Evolutionary conservation across 2,113 vertebrate species (phyloP).

Genomic region (Cairina moschata): DNA sequence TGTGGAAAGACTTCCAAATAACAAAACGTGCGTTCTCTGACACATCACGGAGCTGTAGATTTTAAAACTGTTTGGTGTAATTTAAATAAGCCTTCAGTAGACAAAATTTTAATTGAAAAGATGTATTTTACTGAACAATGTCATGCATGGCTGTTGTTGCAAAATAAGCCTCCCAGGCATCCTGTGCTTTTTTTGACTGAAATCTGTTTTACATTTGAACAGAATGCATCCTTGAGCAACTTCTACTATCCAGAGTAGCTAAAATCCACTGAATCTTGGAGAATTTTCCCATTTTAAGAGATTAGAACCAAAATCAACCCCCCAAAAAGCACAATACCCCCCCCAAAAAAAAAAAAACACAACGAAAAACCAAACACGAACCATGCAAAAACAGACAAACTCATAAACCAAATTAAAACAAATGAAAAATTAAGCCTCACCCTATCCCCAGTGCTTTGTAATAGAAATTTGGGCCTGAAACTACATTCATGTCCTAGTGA

Average conservation of each 20-base stretch:
- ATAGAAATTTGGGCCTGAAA: background rate
- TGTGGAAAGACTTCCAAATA: conserved; percentile 40
- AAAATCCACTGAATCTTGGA: background rate
- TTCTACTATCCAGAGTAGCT: background rate
- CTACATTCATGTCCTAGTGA: background rate
- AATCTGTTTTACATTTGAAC: background rate
- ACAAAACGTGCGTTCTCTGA: background rate
- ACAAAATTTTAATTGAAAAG: conserved; percentile 68
- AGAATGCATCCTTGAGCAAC: background rate
- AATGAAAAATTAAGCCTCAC: background rate
- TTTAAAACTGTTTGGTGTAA: conserved; percentile 42
- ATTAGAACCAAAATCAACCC: background rate
- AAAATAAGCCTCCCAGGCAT: background rate
- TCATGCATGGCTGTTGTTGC: background rate
- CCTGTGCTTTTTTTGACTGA: background rate
- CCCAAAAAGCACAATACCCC: too few relatives aligned
- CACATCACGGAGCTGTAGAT: conserved; percentile 1
- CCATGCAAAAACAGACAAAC: background rate
- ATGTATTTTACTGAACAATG: conserved; percentile 44
- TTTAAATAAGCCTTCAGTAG: conserved; percentile 46
- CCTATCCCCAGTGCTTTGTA: background rate
- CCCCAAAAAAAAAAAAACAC: background rate
- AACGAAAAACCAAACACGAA: background rate
- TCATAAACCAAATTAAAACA: background rate
- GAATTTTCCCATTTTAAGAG: background rate